A percentile compares a stretch with the other conserved stretches of the same genome.
phyloP scores from a whole-genome alignment of 2,113 vertebrate species.

The Anseranas semipalmata region DNA sequence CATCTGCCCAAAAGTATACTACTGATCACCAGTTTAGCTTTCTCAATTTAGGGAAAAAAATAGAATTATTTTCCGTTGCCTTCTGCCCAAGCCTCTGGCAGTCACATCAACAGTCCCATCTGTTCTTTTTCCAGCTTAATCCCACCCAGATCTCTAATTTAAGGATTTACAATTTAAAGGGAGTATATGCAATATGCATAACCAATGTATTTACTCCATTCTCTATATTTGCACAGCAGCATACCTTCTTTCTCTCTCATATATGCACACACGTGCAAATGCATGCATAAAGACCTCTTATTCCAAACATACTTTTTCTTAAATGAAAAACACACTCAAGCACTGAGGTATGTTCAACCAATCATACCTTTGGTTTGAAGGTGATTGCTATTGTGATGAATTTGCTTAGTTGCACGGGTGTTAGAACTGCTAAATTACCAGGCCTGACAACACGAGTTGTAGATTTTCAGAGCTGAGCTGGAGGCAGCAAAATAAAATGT shows the following conservation, averaged over 20 bases:
- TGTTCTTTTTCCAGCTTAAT: constrained; percentile 75
- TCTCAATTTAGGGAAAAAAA: constrained; percentile 63
- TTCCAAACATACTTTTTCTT: neutral
- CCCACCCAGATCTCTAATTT: constrained; percentile 74
- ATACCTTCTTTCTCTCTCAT: neutral
- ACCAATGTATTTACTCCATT: neutral
- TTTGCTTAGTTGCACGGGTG: constrained; percentile 28
- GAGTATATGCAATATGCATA: constrained; percentile 24
- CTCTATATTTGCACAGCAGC: neutral
- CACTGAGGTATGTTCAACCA: neutral
- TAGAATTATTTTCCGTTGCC: constrained; percentile 64
- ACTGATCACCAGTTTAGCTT: constrained; percentile 59
- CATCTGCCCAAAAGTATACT: constrained; percentile 69
- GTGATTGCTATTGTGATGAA: neutral
- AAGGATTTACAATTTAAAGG: constrained; percentile 65
- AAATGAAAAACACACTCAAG: neutral
- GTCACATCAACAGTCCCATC: constrained; percentile 72
- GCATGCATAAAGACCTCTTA: neutral
- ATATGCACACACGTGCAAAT: neutral
- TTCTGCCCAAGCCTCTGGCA: constrained; percentile 76
- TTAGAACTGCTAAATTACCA: constrained; percentile 54
- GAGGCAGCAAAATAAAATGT: constrained; percentile 42
- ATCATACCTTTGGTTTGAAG: neutral
- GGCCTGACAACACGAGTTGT: constrained; percentile 23
- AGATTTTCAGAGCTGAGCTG: constrained; percentile 22